Conservation (phyloP, 2,113 vertebrate genomes). For the Rhizomys pruinosus region DNA sequence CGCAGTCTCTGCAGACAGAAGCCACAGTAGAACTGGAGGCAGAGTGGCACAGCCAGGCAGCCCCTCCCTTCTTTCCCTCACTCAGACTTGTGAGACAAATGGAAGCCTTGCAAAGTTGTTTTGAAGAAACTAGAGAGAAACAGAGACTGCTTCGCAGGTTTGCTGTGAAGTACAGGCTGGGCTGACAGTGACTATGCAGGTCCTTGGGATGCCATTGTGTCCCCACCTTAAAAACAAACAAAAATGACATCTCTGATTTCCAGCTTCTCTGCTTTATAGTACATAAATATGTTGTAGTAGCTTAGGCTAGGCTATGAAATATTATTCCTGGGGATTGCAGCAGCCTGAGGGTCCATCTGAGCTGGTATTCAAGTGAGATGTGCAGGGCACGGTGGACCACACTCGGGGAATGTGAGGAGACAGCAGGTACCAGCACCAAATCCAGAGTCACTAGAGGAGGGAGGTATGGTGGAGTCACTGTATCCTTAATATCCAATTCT, state of each 20-base stretch:
- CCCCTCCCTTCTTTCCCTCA: neutral
- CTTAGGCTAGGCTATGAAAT: neutral
- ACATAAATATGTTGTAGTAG: neutral
- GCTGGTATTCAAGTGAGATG: neutral
- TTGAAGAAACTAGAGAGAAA: conserved; percentile 15
- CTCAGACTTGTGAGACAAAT: neutral
- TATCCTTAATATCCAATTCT: conserved; percentile 85
- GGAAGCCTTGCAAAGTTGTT: neutral
- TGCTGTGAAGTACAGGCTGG: neutral
- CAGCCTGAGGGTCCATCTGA: neutral
- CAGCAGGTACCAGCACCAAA: neutral
- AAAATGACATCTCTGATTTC: neutral
- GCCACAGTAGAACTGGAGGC: neutral
- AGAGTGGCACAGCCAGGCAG: neutral
- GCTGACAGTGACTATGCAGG: neutral
- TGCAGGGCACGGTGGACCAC: rapidly evolving
- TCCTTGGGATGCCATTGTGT: neutral
- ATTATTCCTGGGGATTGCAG: neutral
- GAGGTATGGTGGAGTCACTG: neutral
- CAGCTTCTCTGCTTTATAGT: neutral
- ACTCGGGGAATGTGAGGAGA: neutral
- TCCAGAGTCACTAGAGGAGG: conserved; percentile 35
- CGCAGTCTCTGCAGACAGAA: neutral
- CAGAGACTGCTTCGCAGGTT: neutral
- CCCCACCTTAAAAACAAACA: conserved; percentile 13